Evolutionary conservation across 1,140 invertebrate genomes (phyloP).

Genomic region (Kradibia gibbosae): DNA sequence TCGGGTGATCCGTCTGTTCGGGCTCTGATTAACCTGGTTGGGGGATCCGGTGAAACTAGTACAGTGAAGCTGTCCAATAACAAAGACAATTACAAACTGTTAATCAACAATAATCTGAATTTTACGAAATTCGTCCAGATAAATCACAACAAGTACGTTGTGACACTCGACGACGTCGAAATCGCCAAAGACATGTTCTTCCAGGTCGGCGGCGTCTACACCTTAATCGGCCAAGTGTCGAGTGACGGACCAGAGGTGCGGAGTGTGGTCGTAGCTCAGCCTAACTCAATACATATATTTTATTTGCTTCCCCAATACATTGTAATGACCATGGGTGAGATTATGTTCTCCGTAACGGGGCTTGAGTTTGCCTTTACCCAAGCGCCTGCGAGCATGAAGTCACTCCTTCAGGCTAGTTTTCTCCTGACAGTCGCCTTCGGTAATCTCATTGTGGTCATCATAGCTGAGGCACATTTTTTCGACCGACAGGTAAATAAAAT

Average conservation of each 20-base stretch:
- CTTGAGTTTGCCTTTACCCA: constrained; percentile 93
- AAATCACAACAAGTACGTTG: constrained; percentile 64
- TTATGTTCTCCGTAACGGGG: constrained; percentile 93
- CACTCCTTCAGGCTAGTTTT: constrained; percentile 91
- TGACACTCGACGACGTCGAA: constrained; percentile 55
- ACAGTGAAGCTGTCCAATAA: not conserved
- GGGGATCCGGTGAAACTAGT: not conserved
- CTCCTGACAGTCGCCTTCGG: constrained; percentile 91
- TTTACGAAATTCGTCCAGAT: constrained; percentile 66
- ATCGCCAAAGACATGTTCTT: constrained; percentile 62
- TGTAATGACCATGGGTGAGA: constrained; percentile 86
- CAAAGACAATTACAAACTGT: not conserved
- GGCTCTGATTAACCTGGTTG: constrained; percentile 53
- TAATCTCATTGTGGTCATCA: constrained; percentile 90
- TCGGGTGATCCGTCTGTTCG: constrained; percentile 59
- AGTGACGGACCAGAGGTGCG: constrained; percentile 53
- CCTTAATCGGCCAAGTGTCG: constrained; percentile 69
- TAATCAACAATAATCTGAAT: constrained; percentile 1
- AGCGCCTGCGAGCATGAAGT: constrained; percentile 93
- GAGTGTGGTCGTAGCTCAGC: constrained; percentile 73
- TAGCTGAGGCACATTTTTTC: constrained; percentile 81
- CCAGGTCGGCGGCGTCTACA: constrained; percentile 76
- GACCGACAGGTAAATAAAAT: constrained; percentile 76
- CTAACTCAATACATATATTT: constrained; percentile 84
- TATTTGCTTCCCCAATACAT: constrained; percentile 92